phyloP scores from a whole-genome alignment of 2,113 vertebrate genomes.

The Nyctereutes procyonoides region DNA sequence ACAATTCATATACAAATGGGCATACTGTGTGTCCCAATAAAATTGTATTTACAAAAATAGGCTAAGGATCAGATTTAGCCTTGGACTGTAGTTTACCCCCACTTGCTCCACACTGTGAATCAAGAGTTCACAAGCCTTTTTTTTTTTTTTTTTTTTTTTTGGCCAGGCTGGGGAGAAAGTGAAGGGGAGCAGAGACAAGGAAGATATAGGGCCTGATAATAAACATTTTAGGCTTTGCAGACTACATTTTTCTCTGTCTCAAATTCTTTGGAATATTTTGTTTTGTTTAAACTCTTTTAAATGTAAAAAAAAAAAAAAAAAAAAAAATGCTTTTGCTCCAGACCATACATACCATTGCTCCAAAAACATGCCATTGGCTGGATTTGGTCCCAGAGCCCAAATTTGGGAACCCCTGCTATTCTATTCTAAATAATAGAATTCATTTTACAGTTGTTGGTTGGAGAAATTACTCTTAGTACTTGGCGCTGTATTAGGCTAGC shows the following conservation, averaged over 20 bases:
- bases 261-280: neutral
- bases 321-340: neutral
- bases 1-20: neutral
- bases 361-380: neutral
- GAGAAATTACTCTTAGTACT: neutral
- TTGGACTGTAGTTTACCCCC: neutral
- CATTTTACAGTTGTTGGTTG: neutral
- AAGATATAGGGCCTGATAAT: neutral
- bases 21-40: neutral
- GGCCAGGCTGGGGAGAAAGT: too few relatives aligned
- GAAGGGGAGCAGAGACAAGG: too few relatives aligned
- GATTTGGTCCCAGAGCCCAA: neutral
- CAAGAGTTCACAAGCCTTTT: neutral
- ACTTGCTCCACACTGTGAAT: neutral
- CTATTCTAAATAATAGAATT: neutral
- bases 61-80: neutral
- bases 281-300: slow-evolving; percentile 33
- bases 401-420: neutral
- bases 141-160: neutral
- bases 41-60: neutral
- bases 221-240: neutral
- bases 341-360: neutral
- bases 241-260: neutral
- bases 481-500: neutral
- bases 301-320: neutral